Base-by-base conservation (phyloP, 2,888 invertebrate species). In the Alloscopus bannaensis region DNA sequence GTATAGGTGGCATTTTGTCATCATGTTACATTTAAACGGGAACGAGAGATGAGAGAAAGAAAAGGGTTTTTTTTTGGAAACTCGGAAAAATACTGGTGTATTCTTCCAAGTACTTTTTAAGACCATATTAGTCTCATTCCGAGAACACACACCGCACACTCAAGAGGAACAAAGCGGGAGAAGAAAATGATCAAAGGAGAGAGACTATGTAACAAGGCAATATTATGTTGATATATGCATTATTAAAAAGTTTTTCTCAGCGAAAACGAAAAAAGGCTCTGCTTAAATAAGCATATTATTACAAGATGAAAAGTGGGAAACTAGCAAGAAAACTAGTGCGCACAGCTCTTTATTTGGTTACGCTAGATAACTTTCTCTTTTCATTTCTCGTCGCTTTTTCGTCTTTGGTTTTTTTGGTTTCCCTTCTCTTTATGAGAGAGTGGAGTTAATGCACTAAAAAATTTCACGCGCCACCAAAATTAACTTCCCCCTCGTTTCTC, bases 391-490 rank as follows among this genome's bases (percentile, higher is more conserved):
- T 20, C 62, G 20, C 22, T 31, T 59, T 11, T 40, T 22, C n/a
- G n/a, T 20, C 40, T 72, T 40, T 62, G 62, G 64, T 50, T 59
- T 57, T 57, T 57, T 65, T 65, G 65, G 64, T 73, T 73, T 65
- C 29, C 66, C 59, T 47, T 31, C 0, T 47, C 2, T 36, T 29
- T 28, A n/a, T 29, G 4, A 26, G 36, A 60, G 50, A 59, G 36
- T 72, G 47, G 36, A 55, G 70, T 40, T 73, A 73, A 73, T 73
- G 73, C 65, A 73, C 65, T 81, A 81, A 84, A 84, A 84, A 85
- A 85, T 85, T 85, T 85, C 85, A 85, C 85, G 85, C 84, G 82
- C 83, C 80, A 84, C 83, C 81, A 83, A 85, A 84, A 84, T 84
- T 83, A 84, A 85, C 82, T 85, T 84, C 83, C 84, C 83, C 85